Percentiles rank a stretch among this genome's conserved stretches.
phyloP scores from a whole-genome alignment of 1,140 invertebrate genomes.

The Chymomyza costata region DNA sequence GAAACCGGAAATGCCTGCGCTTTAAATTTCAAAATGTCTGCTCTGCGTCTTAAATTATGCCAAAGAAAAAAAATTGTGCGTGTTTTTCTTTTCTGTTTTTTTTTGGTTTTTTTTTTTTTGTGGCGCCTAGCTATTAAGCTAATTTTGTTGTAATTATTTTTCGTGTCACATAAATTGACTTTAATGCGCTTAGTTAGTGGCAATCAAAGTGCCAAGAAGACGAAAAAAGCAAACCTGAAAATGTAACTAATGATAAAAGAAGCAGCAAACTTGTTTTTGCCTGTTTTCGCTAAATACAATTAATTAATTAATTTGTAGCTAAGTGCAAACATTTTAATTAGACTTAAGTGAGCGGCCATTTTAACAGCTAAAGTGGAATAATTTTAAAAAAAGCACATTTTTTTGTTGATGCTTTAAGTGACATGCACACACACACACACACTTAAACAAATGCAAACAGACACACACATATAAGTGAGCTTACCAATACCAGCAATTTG shows the following conservation, averaged over 20 bases:
- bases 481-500: background rate
- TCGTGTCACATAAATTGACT: conserved; percentile 62
- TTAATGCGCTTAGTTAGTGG: conserved; percentile 58
- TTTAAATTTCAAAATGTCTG: conserved; percentile 47
- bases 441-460: conserved; percentile 17
- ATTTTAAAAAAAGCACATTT: background rate
- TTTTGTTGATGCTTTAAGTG: conserved; percentile 48
- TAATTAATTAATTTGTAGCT: conserved; percentile 62
- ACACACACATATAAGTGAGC: background rate
- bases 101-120: conserved; percentile 2
- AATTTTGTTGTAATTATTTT: too few relatives aligned
- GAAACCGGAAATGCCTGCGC: conserved; percentile 11
- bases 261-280: conserved; percentile 20
- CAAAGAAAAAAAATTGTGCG: conserved; percentile 1
- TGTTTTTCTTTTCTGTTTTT: conserved; percentile 13
- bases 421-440: conserved; percentile 62
- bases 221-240: conserved; percentile 43
- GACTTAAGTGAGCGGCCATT: conserved; percentile 46
- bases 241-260: conserved; percentile 35
- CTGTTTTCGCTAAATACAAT: conserved; percentile 23
- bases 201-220: conserved; percentile 35
- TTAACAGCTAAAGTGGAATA: background rate
- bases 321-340: conserved; percentile 58
- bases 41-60: conserved; percentile 53
- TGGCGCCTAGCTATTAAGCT: too few relatives aligned